Base-by-base conservation (phyloP, 2,888 invertebrate species). In the Lingula anatina region DNA sequence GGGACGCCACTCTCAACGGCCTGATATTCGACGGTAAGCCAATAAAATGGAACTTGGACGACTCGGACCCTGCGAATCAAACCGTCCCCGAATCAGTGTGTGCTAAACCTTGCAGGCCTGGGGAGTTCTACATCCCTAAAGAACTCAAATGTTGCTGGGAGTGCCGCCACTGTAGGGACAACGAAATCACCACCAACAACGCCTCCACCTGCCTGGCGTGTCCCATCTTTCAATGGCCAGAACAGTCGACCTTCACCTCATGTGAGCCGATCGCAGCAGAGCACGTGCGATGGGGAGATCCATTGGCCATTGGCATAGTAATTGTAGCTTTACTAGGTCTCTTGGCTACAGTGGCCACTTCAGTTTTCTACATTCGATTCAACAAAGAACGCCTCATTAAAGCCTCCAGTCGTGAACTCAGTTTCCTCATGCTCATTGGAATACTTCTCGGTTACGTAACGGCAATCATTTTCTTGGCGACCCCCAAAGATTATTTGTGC, bases 401-500 rank as follows among this genome's bases (percentile, higher is more conserved):
- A 42, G 68, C 71, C 3, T 64, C 66, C 3, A 69, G 70, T 49
- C 56, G 69, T 5, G 71, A 71, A 46, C 62, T 73, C 5, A 65
- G 62, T 43, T 58, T 58, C 35, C 53, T 73, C 36, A 65, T 72
- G 51, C 57, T 71, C 25, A 50, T 60, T 2, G 71, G 70, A 3
- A 61, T 67, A 15, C 48, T 61, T 7, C 39, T 61, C 20, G 65
- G 67, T 44, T 71, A 63, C 54, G 49, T 61, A 2, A 57, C 71
- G 12, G 57, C 66, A 4, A 58, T 65, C 43, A 55, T 59, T 35
- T 61, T 71, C 46, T 45, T 71, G 15, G 53, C 64, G 15, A 51
- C 56, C 23, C 73, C 73, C 9, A 55, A 51, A 31, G 43, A 44
- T 3, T 40, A 54, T 44, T 54, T 59, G 41, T 73, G 73, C 37